A percentile compares a stretch with the other conserved stretches of the same genome.
phyloP scores from a whole-genome alignment of 2,888 invertebrate genomes.

The Acheta domesticus region DNA sequence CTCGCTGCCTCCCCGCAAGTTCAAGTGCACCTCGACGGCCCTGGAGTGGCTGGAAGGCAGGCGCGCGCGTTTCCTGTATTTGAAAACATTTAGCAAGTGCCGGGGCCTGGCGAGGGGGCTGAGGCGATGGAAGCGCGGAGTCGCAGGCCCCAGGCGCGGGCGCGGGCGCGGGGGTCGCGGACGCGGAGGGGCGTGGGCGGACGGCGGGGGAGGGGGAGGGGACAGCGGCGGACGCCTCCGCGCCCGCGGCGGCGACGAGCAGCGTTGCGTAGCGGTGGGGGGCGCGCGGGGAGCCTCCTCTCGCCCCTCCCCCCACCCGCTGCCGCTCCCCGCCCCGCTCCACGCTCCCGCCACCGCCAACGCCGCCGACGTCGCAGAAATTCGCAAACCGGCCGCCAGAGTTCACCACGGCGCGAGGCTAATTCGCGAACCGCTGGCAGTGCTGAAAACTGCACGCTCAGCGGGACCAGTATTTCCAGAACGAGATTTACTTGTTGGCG shows the following conservation, averaged over 20 bases:
- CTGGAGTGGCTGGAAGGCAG: neutral
- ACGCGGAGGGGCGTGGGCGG: constrained; percentile 18
- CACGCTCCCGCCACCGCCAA: no score
- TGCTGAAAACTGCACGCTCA: constrained; percentile 18
- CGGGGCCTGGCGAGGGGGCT: neutral
- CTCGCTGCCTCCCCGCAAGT: neutral
- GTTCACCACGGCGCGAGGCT: constrained; percentile 18
- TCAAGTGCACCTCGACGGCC: neutral
- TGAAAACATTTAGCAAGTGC: neutral
- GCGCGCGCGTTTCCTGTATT: neutral
- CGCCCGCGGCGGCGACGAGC: neutral
- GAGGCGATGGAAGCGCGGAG: neutral
- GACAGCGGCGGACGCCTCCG: neutral
- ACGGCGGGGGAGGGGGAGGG: neutral
- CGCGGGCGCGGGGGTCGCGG: neutral
- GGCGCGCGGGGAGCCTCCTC: neutral
- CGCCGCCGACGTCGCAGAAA: neutral
- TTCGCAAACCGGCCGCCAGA: constrained; percentile 18
- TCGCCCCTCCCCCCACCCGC: no score
- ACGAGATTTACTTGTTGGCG: constrained; percentile 1
- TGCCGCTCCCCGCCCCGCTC: no score
- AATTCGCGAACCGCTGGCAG: constrained; percentile 9
- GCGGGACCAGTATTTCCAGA: constrained; percentile 18
- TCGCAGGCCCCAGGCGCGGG: neutral
- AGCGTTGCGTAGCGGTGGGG: neutral